A percentile compares a stretch with the other conserved stretches of the same genome.
phyloP scores from a whole-genome alignment of 2,888 invertebrate genomes.

The Agriopis marginaria region DNA sequence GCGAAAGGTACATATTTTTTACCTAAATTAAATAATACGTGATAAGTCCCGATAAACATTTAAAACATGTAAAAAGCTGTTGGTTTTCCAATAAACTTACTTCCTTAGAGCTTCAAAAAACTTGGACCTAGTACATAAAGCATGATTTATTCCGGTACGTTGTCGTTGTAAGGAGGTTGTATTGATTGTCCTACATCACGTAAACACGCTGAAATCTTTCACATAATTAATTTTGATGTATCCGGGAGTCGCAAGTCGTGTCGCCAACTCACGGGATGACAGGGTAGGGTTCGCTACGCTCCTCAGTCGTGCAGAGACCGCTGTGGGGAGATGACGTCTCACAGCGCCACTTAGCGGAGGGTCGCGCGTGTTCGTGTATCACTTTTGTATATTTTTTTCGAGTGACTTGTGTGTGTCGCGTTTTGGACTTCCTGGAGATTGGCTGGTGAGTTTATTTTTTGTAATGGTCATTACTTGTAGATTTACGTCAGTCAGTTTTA shows the following conservation, averaged over 20 bases:
- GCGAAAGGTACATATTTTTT: too few species aligned
- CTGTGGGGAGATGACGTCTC: slow-evolving; percentile 37
- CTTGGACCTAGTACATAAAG: too few species aligned
- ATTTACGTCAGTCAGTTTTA: not conserved
- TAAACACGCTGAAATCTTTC: slow-evolving; percentile 18
- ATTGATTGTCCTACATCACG: not conserved
- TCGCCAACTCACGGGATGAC: slow-evolving; percentile 13
- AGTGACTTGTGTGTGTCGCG: slow-evolving; percentile 19
- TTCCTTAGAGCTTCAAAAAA: too few species aligned
- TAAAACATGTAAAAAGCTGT: too few species aligned
- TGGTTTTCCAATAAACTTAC: too few species aligned
- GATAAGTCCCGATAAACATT: too few species aligned
- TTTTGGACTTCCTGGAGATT: slow-evolving; percentile 20
- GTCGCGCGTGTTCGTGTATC: slow-evolving; percentile 31
- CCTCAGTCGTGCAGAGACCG: slow-evolving; percentile 39
- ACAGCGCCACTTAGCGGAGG: slow-evolving; percentile 1
- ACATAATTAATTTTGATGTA: slow-evolving; percentile 23
- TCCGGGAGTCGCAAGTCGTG: slow-evolving; percentile 13
- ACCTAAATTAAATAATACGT: too few species aligned
- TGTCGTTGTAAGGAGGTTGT: not conserved
- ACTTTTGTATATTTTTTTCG: slow-evolving; percentile 17
- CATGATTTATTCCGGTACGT: too few species aligned
- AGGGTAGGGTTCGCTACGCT: slow-evolving; percentile 13
- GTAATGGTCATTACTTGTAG: not conserved
- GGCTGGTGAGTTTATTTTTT: slow-evolving; percentile 15